These are phyloP conservation scores for Magallana ariakensis DNA, from an alignment of 1,140 invertebrate genomes.

Conservation along the genomic window DNA sequence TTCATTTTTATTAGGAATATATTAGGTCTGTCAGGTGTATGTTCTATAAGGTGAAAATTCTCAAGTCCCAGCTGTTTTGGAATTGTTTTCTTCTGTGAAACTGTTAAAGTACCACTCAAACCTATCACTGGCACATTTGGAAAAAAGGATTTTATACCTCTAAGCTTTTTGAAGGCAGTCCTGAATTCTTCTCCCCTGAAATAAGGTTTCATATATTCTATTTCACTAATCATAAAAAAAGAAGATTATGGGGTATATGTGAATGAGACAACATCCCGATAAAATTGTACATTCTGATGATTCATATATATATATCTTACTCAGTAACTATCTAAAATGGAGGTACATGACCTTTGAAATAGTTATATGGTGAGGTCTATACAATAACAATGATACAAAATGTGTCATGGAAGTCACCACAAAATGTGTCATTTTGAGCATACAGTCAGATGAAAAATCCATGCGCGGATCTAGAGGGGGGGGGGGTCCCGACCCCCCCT, in stretches of 20 bases:
- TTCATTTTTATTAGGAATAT: neutral
- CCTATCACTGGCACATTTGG: slow-evolving; percentile 13
- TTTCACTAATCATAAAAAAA: neutral
- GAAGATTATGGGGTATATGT: neutral
- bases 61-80: slow-evolving; percentile 21
- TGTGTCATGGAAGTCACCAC: slow-evolving; percentile 9
- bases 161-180: slow-evolving; percentile 30
- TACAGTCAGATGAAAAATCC: no score
- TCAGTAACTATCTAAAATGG: neutral
- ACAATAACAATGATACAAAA: neutral
- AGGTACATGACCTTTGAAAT: neutral
- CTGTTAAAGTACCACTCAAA: slow-evolving; percentile 41
- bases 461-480: no score
- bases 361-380: neutral
- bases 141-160: slow-evolving; percentile 37
- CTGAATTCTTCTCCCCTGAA: neutral
- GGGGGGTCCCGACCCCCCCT: no score
- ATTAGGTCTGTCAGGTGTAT: slow-evolving; percentile 35
- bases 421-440: neutral
- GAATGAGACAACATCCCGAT: neutral
- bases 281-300: neutral
- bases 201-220: neutral
- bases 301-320: no score
- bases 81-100: slow-evolving; percentile 19
- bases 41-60: slow-evolving; percentile 2